These are phyloP conservation scores for Paramormyrops hopkinsi DNA, from an alignment of 2,797 vertebrate species.

Conservation along the genomic window DNA sequence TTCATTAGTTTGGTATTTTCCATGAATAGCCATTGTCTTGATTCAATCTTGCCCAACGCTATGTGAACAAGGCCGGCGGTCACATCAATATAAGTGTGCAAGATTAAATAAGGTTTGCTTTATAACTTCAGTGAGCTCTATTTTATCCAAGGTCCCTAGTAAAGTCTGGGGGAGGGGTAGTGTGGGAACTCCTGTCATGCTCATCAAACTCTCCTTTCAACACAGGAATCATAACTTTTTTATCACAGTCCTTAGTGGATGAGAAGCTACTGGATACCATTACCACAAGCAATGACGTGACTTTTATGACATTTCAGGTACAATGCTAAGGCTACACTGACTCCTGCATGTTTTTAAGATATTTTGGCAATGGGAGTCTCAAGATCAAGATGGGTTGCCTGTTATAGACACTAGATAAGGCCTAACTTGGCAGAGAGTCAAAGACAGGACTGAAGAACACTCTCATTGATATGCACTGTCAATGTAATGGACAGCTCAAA, in stretches of 20 bases:
- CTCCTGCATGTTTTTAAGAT: not conserved
- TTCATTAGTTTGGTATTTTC: slow-evolving; percentile 9
- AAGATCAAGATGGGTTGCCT: not conserved
- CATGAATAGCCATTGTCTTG: slow-evolving; percentile 15
- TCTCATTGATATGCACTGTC: not conserved
- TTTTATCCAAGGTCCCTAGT: not conserved
- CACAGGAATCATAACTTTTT: not conserved
- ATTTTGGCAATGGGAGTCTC: not conserved
- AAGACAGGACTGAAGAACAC: not conserved
- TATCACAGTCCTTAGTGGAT: not conserved
- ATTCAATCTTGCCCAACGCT: not conserved
- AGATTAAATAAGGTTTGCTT: slow-evolving; percentile 6
- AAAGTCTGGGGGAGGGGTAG: not conserved
- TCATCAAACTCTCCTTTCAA: not conserved
- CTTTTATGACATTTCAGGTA: not conserved
- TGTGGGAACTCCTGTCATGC: not conserved
- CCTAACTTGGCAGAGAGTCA: not conserved
- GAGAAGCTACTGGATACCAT: not conserved
- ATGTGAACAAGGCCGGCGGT: not conserved
- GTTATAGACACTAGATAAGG: not conserved
- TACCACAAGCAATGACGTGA: not conserved
- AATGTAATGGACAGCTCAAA: not conserved
- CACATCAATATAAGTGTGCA: not conserved
- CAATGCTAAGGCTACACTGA: not conserved
- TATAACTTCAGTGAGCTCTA: not conserved